phyloP scores from a whole-genome alignment of 1,140 invertebrate genomes.

The Drosophila pseudoananassae region DNA sequence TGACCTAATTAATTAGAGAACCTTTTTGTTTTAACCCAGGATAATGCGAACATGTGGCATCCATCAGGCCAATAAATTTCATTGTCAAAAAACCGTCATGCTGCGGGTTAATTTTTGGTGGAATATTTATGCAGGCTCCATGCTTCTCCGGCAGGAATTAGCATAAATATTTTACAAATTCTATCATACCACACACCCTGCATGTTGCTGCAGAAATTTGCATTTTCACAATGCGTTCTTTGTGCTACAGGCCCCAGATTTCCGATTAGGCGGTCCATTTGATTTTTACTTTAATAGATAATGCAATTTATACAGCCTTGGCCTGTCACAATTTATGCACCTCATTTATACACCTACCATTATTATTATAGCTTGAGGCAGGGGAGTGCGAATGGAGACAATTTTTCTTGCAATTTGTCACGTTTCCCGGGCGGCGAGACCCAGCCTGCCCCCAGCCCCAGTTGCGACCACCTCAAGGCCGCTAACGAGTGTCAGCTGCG shows the following conservation, averaged over 20 bases:
- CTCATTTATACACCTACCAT: slow-evolving; percentile 22
- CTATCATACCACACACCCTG: slow-evolving; percentile 24
- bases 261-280: slow-evolving; percentile 30
- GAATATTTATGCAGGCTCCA: slow-evolving; percentile 32
- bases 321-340: slow-evolving; percentile 17
- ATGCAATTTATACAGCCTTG: slow-evolving; percentile 11
- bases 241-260: slow-evolving; percentile 1
- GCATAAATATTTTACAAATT: slow-evolving; percentile 67
- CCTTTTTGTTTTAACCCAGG: too few species aligned
- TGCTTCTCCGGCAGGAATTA: slow-evolving; percentile 61
- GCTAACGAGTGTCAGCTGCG: slow-evolving; percentile 49
- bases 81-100: background rate
- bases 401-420: slow-evolving; percentile 31
- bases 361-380: background rate
- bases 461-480: slow-evolving; percentile 18
- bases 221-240: slow-evolving; percentile 31
- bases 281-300: slow-evolving; percentile 15
- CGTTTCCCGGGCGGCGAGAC: slow-evolving; percentile 10
- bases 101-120: slow-evolving; percentile 16
- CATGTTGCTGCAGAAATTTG: background rate
- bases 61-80: slow-evolving; percentile 1
- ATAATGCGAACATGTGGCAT: background rate
- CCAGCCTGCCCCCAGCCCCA: background rate
- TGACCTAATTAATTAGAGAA: background rate
- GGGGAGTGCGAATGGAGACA: slow-evolving; percentile 4